phyloP scores from a whole-genome alignment of 2,888 invertebrate species.

The Laspeyria flexula region DNA sequence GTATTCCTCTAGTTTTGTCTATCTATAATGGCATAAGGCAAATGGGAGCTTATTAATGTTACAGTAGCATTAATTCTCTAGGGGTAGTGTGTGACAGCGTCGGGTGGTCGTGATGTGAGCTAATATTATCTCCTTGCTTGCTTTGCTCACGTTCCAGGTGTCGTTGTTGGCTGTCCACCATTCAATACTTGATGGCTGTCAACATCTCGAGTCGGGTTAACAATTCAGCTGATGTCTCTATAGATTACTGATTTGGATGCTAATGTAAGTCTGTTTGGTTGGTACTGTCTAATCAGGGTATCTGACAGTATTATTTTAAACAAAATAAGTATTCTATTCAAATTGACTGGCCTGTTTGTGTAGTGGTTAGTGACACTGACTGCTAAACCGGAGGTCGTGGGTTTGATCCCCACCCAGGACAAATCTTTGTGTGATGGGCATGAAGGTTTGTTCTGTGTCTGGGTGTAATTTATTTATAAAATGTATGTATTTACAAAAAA shows the following conservation, averaged over 20 bases:
- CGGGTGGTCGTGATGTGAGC: constrained; percentile 33
- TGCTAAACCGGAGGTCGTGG: no score
- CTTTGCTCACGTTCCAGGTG: constrained; percentile 38
- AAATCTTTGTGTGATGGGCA: no score
- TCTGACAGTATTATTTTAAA: no score
- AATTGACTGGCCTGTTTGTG: no score
- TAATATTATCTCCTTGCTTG: constrained; percentile 61
- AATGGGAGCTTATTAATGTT: constrained; percentile 15
- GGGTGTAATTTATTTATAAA: no score
- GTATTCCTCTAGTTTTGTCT: background rate
- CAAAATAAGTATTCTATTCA: no score
- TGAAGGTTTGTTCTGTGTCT: no score
- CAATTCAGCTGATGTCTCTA: constrained; percentile 47
- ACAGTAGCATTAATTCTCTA: constrained; percentile 11
- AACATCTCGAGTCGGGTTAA: constrained; percentile 67
- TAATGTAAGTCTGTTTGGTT: constrained; percentile 41
- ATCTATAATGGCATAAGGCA: background rate
- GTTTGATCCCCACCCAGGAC: no score
- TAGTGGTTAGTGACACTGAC: no score
- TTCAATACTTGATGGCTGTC: constrained; percentile 75
- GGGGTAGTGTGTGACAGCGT: constrained; percentile 15
- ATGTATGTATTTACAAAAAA: no score
- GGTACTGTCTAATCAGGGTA: constrained; percentile 16
- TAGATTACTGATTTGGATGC: constrained; percentile 54
- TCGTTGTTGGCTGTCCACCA: constrained; percentile 50